A percentile compares a stretch with the other conserved stretches of the same genome.
Conservation (phyloP, 2,797 vertebrate species). For the Lemur catta region DNA sequence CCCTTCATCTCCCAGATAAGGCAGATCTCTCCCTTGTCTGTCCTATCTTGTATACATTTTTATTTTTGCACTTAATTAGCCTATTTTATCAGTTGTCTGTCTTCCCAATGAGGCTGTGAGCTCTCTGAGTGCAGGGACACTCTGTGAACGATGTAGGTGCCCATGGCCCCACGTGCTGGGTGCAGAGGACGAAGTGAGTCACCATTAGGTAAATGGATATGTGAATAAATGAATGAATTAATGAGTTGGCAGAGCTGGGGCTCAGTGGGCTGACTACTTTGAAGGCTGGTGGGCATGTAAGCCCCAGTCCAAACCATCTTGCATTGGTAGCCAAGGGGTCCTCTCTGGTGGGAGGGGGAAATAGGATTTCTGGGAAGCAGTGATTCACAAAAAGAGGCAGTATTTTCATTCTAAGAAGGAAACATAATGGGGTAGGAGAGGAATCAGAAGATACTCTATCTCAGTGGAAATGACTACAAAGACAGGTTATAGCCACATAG, state of each 20-base stretch:
- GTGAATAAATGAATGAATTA: not conserved
- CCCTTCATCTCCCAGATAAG: not conserved
- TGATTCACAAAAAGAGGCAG: not conserved
- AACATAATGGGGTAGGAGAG: not conserved
- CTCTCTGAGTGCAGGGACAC: not conserved
- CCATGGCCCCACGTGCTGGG: not conserved
- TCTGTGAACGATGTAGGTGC: not conserved
- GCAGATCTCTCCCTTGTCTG: not conserved
- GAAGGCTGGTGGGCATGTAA: not conserved
- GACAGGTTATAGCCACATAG: not conserved
- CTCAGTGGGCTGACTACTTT: not conserved
- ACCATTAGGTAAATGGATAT: not conserved
- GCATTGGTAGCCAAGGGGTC: not conserved
- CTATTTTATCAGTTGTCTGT: not conserved
- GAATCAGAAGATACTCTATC: not conserved
- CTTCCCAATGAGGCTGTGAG: not conserved
- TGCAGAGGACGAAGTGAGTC: not conserved
- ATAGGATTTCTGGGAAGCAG: not conserved
- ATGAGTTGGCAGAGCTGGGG: not conserved
- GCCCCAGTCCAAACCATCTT: not conserved
- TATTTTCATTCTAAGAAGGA: not conserved
- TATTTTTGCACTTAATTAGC: not conserved
- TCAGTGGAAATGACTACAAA: not conserved
- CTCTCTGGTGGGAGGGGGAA: not conserved
- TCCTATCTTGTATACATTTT: not conserved